Evolutionary conservation across 1,140 invertebrate genomes (phyloP).

Genomic region (Caligus rogercresseyi): DNA sequence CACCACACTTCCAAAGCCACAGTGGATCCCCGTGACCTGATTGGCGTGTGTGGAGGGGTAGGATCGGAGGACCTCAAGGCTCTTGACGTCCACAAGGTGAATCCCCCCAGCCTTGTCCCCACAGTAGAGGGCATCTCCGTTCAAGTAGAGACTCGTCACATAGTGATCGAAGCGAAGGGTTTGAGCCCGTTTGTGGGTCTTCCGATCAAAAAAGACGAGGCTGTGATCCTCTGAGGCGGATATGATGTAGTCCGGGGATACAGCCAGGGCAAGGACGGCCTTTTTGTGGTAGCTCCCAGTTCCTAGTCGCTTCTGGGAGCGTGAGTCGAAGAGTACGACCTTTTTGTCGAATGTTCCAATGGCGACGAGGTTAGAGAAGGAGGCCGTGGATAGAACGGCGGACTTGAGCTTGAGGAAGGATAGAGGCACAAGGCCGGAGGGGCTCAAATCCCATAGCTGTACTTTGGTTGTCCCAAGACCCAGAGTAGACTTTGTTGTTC

Average conservation of each 20-base stretch:
- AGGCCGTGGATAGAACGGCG: neutral
- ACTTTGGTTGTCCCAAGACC: neutral
- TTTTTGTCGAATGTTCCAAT: neutral
- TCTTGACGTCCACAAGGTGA: neutral
- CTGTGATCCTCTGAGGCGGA: neutral
- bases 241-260: neutral
- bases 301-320: neutral
- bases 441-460: neutral
- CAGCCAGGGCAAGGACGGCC: neutral
- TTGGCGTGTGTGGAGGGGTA: neutral
- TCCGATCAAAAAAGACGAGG: neutral
- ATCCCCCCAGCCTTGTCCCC: constrained; percentile 1
- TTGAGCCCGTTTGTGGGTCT: neutral
- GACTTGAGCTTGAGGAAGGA: neutral
- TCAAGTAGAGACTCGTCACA: neutral
- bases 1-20: neutral
- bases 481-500: neutral
- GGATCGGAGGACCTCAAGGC: neutral
- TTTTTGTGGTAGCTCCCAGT: neutral
- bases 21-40: neutral
- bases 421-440: neutral
- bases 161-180: neutral
- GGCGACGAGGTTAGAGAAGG: neutral
- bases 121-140: neutral
- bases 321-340: neutral